Conservation (phyloP, 1,140 invertebrate genomes). For the Brachionus koreanus region DNA sequence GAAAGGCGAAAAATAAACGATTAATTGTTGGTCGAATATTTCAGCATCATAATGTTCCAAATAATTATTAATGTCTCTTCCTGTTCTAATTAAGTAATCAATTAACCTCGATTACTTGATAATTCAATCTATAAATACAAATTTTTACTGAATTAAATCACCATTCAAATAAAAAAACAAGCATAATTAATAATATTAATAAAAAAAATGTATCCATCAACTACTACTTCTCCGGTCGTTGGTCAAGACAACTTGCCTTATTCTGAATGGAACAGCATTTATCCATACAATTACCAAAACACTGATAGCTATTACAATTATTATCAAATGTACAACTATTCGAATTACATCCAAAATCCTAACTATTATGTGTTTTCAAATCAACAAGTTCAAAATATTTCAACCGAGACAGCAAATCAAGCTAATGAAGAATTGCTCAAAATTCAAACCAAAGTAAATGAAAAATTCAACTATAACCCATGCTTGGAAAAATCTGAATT, state of each 20-base stretch:
- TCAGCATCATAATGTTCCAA: constrained; percentile 41
- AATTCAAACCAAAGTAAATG: constrained; percentile 21
- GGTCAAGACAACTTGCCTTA: background rate
- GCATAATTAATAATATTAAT: background rate
- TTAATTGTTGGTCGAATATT: constrained; percentile 40
- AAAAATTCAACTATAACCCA: background rate
- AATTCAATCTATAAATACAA: background rate
- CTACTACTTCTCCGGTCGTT: background rate
- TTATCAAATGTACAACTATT: background rate
- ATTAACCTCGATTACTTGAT: background rate
- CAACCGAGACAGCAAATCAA: background rate
- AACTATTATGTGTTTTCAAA: background rate
- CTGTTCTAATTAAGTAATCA: constrained; percentile 42
- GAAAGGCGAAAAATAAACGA: constrained; percentile 36
- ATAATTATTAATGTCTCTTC: constrained; percentile 18
- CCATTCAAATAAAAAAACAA: background rate
- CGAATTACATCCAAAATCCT: background rate
- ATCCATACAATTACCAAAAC: background rate
- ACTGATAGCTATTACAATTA: background rate
- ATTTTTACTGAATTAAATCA: background rate
- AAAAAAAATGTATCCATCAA: background rate
- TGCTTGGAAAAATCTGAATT: background rate
- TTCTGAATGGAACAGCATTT: constrained; percentile 1
- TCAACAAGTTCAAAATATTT: background rate
- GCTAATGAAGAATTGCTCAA: background rate